Base-by-base conservation (phyloP, 30 jellyfish, hydroid and myxozoan species). In the Aurelia aurita region DNA sequence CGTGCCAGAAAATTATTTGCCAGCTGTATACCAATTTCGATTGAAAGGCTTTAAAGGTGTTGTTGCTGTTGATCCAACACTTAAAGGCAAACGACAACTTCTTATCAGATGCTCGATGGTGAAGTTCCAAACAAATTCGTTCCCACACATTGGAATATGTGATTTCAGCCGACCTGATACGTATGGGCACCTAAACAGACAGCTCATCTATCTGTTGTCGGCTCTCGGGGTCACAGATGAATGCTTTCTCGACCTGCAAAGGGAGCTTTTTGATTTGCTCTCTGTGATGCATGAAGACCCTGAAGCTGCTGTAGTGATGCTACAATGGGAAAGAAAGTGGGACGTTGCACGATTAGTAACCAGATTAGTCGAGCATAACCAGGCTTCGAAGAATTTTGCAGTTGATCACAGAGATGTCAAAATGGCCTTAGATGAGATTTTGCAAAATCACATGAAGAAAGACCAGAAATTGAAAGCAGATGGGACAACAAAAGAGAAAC, bases 121-220 rank as follows among this genome's bases (percentile, higher is more conserved):
- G 46, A 74, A 74, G 54, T 74, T 74, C 54, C 21, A 13, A 23
- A 74, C 75, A 21, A 21, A 6, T n/a, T 72, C 70, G 68, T 54
- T 74, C 45, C 86, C 86, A 28, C 2, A 2, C 13, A 27, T 74
- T 21, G 53, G 54, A 5, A 21, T 74, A 19, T 74, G 86, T 74
- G 86, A 54, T 8, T 74, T 46, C 14, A 74, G 86, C 72, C 29
- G 86, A n/a, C 86, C 86, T 6, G 46, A 74, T 26, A 44, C 86
- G 9, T 74, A 34, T 45, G 86, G 86, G 39, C 28, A 44, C 22
- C 44, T 74, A 34, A 74, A 74, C 86, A 35, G 86, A 5, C 86
- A 74, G 68, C 55, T 39, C 27, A 74, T 74, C 44, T 46, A 35
- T 54, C 22, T 74, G 16, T 26, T 74, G 46, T 74, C 86, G 21